Evolutionary conservation across 2,797 vertebrate genomes (phyloP), one percentile per base, ranked within the genome.

Genomic region (Tadarida brasiliensis): DNA sequence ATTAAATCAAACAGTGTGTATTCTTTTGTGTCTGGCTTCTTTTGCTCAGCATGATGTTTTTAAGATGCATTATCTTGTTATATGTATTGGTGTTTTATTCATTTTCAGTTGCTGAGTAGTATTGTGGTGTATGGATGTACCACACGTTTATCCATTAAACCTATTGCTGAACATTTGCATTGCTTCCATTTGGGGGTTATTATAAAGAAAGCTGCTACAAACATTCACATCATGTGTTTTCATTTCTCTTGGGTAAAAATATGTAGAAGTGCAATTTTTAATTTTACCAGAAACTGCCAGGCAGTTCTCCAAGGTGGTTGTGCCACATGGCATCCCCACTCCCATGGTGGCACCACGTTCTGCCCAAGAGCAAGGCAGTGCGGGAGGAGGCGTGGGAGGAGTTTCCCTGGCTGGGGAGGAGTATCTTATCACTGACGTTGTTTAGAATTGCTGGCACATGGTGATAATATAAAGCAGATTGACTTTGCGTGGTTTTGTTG

Each of bases 191-290:
- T 68, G 0, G 61, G 59, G n/a, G 24, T 70, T 94, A 80, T 57
- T 87, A 77, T 82, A 76, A 89, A 83, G 56, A 84, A 65, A 93
- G 61, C 65, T 35, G 20, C 81, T 54, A 33, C 39, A 30, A 71
- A 78, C 56, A 59, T 70, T 90, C 57, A 59, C 17, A 84, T 35
- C 61, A 20, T 67, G 39, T 30, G 24, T 94, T 88, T 97, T 94
- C 71, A 35, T 85, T 95, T 94, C 81, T 96, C 47, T 44, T 73
- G 51, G 51, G 51, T 78, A 90, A 87, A 90, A 87, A 90, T 76
- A 92, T 7, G 26, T 71, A 90, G 67, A 96, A 44, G 20, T 35
- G 6, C 47, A 61, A 70, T 35, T 67, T 95, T 95, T 84, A 54
- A 83, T 89, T 83, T 70, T 81, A 57, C 81, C 87, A 94, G 80